Evolutionary conservation across 1,140 invertebrate genomes (phyloP).

Genomic region (Delia radicum): DNA sequence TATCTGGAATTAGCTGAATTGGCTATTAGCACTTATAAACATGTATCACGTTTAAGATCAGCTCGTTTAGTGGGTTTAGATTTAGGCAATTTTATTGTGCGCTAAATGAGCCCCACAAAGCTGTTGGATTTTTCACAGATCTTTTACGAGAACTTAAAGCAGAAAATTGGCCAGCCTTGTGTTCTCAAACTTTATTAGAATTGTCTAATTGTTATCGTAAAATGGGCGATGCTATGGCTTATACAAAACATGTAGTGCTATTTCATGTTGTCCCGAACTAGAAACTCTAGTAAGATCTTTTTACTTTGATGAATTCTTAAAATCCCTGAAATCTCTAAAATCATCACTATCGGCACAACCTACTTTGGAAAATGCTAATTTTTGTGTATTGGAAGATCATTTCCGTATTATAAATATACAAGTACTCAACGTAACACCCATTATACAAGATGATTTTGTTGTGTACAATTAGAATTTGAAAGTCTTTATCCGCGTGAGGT

Average conservation of each 20-base stretch:
- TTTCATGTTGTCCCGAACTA: constrained; percentile 72
- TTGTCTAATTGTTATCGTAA: constrained; percentile 83
- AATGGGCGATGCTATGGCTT: constrained; percentile 71
- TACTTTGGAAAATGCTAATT: constrained; percentile 48
- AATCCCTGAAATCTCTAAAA: constrained; percentile 63
- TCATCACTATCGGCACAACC: constrained; percentile 57
- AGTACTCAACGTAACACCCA: constrained; percentile 41
- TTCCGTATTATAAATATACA: constrained; percentile 46
- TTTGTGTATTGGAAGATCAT: constrained; percentile 51
- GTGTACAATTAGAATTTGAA: constrained; percentile 61
- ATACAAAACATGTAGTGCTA: constrained; percentile 72
- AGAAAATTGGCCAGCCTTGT: constrained; percentile 82
- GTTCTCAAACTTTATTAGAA: constrained; percentile 77
- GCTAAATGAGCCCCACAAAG: constrained; percentile 82
- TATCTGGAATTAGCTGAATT: constrained; percentile 92
- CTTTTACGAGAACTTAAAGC: constrained; percentile 81
- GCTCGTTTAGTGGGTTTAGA: constrained; percentile 86
- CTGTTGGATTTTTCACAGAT: constrained; percentile 84
- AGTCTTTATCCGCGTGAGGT: constrained; percentile 64
- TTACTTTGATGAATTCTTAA: constrained; percentile 76
- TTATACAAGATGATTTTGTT: constrained; percentile 62
- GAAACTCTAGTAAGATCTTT: constrained; percentile 72
- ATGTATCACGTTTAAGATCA: constrained; percentile 82
- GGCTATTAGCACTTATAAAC: constrained; percentile 95
- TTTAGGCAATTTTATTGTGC: constrained; percentile 85